phyloP scores from a whole-genome alignment of 1,140 invertebrate species.

The Metopolophium dirhodum region DNA sequence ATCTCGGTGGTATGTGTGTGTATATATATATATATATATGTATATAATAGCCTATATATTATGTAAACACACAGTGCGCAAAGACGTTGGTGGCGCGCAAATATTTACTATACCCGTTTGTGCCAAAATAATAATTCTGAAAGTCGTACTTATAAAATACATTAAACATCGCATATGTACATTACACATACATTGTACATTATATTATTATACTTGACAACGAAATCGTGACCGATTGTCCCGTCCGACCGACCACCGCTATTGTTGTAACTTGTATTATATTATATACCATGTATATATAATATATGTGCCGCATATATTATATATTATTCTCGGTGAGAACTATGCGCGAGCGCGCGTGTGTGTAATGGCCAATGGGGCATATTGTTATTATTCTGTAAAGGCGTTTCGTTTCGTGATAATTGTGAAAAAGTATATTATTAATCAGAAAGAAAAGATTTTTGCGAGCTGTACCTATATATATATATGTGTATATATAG shows the following conservation, averaged over 20 bases:
- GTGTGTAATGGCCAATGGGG: background rate
- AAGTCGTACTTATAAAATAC: background rate
- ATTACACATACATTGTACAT: background rate
- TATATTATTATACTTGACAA: background rate
- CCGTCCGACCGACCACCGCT: background rate
- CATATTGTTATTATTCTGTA: background rate
- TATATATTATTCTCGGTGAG: background rate
- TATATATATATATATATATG: background rate
- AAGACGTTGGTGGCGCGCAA: background rate
- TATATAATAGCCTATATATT: background rate
- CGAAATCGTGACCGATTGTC: slow-evolving; percentile 30
- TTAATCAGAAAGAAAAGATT: background rate
- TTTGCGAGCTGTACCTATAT: background rate
- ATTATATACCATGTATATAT: too few species aligned
- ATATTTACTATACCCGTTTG: slow-evolving; percentile 31
- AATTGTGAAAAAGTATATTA: background rate
- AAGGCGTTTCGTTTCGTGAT: background rate
- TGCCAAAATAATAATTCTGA: slow-evolving; percentile 27
- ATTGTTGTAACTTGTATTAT: background rate
- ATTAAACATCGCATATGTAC: background rate
- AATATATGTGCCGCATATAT: background rate
- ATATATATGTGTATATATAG: too few species aligned
- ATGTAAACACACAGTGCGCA: background rate
- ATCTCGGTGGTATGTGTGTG: background rate
- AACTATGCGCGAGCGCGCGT: background rate